A percentile compares a stretch with the other conserved stretches of the same genome.
Evolutionary conservation across 2,797 vertebrate species (phyloP).

Genomic region (Acipenser ruthenus): DNA sequence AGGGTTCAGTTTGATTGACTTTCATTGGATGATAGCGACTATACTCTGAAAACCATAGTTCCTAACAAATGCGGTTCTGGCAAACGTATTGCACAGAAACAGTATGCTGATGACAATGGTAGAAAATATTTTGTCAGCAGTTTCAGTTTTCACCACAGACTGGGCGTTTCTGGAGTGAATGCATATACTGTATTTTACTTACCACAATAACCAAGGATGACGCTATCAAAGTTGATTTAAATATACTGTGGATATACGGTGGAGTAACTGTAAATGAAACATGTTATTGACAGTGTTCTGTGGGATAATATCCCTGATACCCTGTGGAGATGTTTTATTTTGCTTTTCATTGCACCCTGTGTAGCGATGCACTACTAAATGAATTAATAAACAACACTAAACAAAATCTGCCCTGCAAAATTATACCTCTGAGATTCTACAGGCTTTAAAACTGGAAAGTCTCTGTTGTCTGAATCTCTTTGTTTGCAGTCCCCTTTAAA

Average conservation of each 20-base stretch:
- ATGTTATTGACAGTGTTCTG: neutral
- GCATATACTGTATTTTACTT: neutral
- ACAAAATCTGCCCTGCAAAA: too few species aligned
- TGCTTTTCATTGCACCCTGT: too few species aligned
- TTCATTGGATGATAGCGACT: neutral
- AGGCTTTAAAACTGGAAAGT: too few species aligned
- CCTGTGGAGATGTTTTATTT: neutral
- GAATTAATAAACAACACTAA: too few species aligned
- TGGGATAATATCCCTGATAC: neutral
- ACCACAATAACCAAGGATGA: neutral
- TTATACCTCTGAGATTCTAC: too few species aligned
- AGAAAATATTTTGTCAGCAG: neutral
- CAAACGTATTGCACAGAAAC: neutral
- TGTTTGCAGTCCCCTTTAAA: too few species aligned
- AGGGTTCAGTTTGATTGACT: neutral
- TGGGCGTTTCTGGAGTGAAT: neutral
- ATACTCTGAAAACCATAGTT: neutral
- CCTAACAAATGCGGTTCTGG: neutral
- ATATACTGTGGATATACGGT: neutral
- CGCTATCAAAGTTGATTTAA: neutral
- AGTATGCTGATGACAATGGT: neutral
- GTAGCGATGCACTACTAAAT: too few species aligned
- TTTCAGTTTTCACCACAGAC: neutral
- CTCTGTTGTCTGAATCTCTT: too few species aligned
- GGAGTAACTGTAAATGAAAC: neutral